A percentile compares a stretch with the other conserved stretches of the same genome.
These are phyloP conservation scores for Cynodonichthys magdalenae DNA, from an alignment of 2,797 vertebrate species.

Conservation along the genomic window DNA sequence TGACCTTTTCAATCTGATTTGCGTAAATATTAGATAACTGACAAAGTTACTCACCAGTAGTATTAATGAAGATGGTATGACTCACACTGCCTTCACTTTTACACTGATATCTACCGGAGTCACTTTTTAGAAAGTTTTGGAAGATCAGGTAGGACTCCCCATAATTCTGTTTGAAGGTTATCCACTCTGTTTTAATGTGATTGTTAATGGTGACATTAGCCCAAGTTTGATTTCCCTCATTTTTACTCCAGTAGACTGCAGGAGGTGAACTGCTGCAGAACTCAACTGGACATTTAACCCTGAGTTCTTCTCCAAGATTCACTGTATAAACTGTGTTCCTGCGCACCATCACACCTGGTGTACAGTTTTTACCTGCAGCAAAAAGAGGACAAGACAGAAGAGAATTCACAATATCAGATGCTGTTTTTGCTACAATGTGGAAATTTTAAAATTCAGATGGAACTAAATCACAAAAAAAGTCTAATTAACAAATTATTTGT, in stretches of 20 bases:
- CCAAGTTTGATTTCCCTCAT: accelerated
- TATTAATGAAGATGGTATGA: neutral
- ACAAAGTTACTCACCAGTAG: neutral
- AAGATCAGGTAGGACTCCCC: slow-evolving; percentile 3
- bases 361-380: neutral
- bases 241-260: neutral
- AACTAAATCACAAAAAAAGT: too few species aligned
- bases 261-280: neutral
- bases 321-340: neutral
- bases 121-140: neutral
- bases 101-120: slow-evolving; percentile 2
- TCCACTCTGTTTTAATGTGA: slow-evolving; percentile 5
- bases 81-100: accelerated
- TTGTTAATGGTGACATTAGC: neutral
- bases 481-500: too few species aligned
- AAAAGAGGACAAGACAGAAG: slow-evolving; percentile 1
- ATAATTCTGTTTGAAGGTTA: accelerated
- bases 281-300: neutral
- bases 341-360: neutral
- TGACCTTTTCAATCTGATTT: neutral
- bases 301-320: neutral
- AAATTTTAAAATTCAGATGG: too few species aligned
- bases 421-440: too few species aligned
- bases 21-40: neutral
- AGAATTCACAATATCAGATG: slow-evolving; percentile 45